Percentiles rank a stretch among this genome's conserved stretches.
Evolutionary conservation across 2,888 invertebrate species (phyloP).

Genomic region (Hypomecis atomaria): DNA sequence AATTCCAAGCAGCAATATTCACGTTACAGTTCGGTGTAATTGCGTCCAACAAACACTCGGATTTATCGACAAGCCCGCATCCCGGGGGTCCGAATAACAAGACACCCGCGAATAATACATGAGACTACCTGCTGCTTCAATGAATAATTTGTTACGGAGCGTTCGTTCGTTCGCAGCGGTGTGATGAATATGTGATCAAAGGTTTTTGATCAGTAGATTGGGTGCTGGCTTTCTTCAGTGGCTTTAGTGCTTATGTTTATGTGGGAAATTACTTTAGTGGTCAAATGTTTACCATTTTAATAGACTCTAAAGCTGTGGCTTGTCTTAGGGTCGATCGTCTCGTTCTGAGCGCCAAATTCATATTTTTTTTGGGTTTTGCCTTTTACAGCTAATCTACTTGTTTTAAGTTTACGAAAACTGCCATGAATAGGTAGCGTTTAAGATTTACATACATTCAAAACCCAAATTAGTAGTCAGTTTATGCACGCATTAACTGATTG

Average conservation of each 20-base stretch:
- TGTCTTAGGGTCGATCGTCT: no score
- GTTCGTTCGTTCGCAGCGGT: slow-evolving; percentile 28
- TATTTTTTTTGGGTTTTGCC: no score
- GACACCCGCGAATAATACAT: slow-evolving; percentile 44
- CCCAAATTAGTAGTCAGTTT: no score
- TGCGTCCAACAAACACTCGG: slow-evolving; percentile 14
- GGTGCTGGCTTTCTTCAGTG: slow-evolving; percentile 5
- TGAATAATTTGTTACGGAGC: slow-evolving; percentile 41
- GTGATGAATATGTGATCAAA: slow-evolving; percentile 45
- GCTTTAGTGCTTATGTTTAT: slow-evolving; percentile 4
- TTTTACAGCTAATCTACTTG: no score
- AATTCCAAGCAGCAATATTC: no score
- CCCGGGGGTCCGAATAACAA: slow-evolving; percentile 41
- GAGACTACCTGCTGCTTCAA: slow-evolving; percentile 40
- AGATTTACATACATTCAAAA: no score
- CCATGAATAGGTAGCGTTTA: no score
- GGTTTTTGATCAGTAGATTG: slow-evolving; percentile 33
- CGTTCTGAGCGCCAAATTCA: no score
- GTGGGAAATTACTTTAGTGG: not conserved
- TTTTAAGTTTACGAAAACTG: no score
- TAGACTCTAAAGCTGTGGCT: not conserved
- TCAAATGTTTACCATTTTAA: not conserved
- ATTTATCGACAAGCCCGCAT: slow-evolving; percentile 35
- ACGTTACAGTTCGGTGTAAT: slow-evolving; percentile 30
- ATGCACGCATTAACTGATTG: no score